Evolutionary conservation across 2,113 vertebrate species (phyloP), one percentile per base, ranked within the genome.

Genomic region (Cygnus atratus): DNA sequence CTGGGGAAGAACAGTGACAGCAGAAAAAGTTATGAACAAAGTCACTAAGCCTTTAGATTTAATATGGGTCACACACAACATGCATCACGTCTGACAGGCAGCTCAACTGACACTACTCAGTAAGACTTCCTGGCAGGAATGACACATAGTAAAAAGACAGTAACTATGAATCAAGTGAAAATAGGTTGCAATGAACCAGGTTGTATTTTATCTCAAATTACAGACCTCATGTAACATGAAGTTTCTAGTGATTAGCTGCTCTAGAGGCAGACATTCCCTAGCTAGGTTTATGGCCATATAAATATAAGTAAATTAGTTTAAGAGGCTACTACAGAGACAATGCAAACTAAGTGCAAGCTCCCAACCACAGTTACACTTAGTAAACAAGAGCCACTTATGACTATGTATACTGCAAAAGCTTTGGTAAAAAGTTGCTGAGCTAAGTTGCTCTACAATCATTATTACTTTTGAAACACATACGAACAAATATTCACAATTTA

Each of bases 231-330:
- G 0, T 22, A 77, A 68, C 13, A 54, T 14, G 19, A 77, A n/a
- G 37, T 31, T 77, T 58, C 31, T 54, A 88, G 21, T 21, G 5
- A 25, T 39, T 22, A 91, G 21, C 33, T 72, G 11, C 59, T 73
- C 29, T 68, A 77, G 9, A 76, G 22, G 7, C 11, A 0, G n/a
- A 48, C 10, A 41, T 7, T 22, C 8, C 5, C 1, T 41, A 82
- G 0, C 2, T 4, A 70, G 12, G 70, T 25, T 80, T 58, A 55
- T 6, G 4, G 13, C 41, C 67, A 50, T 7, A 0, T 10, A 66
- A 44, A 13, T 37, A 86, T 28, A 96, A 81, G 77, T 43, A 77
- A 86, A 90, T 26, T 73, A 70, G 46, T 55, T 63, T 18, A 55
- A 71, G 39, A 76, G 70, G 59, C 4, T n/a, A 74, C 37, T 66